A percentile compares a stretch with the other conserved stretches of the same genome.
phyloP scores from a whole-genome alignment of 2,888 invertebrate genomes.

The Tenthredo scrophulariae region DNA sequence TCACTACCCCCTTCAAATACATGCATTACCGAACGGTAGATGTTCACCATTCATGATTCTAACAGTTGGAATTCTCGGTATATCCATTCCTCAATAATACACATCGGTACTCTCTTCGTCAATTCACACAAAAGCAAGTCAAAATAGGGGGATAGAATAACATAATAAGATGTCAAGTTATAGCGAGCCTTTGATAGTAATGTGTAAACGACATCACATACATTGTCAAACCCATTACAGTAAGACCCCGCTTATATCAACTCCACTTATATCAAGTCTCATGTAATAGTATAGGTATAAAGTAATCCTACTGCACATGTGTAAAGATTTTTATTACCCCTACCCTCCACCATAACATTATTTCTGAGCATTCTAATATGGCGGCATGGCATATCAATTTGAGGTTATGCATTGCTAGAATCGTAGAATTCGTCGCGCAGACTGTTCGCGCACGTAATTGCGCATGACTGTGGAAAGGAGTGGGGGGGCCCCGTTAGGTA shows the following conservation, averaged over 20 bases:
- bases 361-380: background rate
- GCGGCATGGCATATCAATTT: background rate
- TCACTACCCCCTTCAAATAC: background rate
- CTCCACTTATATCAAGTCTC: background rate
- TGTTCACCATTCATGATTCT: background rate
- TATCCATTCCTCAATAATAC: background rate
- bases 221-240: background rate
- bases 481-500: background rate
- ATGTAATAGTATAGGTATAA: background rate
- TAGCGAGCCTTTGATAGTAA: background rate
- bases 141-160: background rate
- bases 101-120: background rate
- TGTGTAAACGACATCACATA: background rate
- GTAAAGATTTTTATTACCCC: background rate
- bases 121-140: background rate
- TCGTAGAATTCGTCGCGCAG: background rate
- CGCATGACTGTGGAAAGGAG: background rate
- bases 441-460: background rate
- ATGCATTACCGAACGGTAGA: background rate
- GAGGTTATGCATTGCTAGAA: constrained; percentile 13
- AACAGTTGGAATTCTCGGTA: background rate
- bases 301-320: background rate
- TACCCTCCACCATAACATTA: background rate
- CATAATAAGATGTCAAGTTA: background rate
- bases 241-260: background rate